Evolutionary conservation across 2,888 invertebrate species (phyloP), one percentile per base, ranked within the genome.

Genomic region (Biston stratarius): DNA sequence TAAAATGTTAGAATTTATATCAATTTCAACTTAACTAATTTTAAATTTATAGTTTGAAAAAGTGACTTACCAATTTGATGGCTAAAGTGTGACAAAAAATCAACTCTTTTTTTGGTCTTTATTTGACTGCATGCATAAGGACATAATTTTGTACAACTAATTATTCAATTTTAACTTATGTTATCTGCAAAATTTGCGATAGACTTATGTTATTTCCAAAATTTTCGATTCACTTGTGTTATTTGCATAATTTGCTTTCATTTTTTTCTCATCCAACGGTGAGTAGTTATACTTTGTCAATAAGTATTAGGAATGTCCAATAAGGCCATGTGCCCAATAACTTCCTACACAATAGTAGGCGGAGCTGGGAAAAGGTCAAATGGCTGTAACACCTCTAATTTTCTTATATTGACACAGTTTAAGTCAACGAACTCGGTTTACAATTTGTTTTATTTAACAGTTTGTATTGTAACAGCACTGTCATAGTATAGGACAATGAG

Each of bases 321-420:
- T 8, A 38, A 14, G 52, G 38, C 9, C 14, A 52, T 10, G 14
- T n/a, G 9, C 38, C 10, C 33, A 10, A 52, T 10, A 12, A 52
- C 14, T 52, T 52, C 52, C 52, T 52, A 14, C 38, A 52, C 14
- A 52, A 52, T n/a, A 51, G 44, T 24, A 47, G 57, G 57, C 57
- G 57, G 33, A 33, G 45, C 34, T 8, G 8, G 14, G 14, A 45
- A 53, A 57, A 57, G 57, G 57, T 47, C 47, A 36, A 45, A 11
- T 47, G 11, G 15, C 36, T 47, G 14, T 10, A 36, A 47, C 47
- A 47, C 15, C 34, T 34, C 33, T 38, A 58, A 58, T 58, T 47
- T 57, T 34, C 57, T 47, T n/a, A 48, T 51, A 48, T 58, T 48
- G 58, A 40, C 58, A 48, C 58, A 48, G 48, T 53, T 51, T 38